Evolutionary conservation across 2,113 vertebrate species (phyloP).

Genomic region (Gadus chalcogrammus): DNA sequence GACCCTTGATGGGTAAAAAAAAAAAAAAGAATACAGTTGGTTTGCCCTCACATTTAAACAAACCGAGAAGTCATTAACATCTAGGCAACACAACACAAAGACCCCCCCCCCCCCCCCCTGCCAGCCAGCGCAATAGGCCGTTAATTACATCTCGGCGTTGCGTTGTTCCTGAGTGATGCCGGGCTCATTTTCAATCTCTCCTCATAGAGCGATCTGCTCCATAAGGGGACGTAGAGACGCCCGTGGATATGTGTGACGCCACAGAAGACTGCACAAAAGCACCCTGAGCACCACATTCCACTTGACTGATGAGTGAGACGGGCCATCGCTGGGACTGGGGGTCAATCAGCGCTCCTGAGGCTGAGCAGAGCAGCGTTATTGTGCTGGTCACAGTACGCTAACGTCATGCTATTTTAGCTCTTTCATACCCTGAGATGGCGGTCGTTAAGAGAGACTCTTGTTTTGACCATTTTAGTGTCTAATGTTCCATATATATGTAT

Average conservation of each 20-base stretch:
- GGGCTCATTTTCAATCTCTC: slow-evolving; percentile 53
- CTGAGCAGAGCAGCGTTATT: no score
- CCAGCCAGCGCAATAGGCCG: slow-evolving; percentile 29
- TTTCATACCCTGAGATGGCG: no score
- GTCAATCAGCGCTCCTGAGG: slow-evolving; percentile 26
- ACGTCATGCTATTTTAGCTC: no score
- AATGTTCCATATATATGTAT: no score
- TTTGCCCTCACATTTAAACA: no score
- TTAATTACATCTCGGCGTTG: slow-evolving; percentile 52
- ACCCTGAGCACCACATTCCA: slow-evolving; percentile 39
- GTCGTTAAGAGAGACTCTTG: no score
- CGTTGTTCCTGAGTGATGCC: slow-evolving; percentile 49
- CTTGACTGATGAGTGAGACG: slow-evolving; percentile 48
- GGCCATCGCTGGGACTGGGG: slow-evolving; percentile 24
- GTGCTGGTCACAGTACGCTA: no score
- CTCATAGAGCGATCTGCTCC: slow-evolving; percentile 60
- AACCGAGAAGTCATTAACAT: no score
- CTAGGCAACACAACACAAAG: slow-evolving; percentile 38
- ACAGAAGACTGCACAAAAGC: slow-evolving; percentile 50
- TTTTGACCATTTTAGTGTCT: no score
- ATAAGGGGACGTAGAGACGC: slow-evolving; percentile 46
- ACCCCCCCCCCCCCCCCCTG: slow-evolving; percentile 4
- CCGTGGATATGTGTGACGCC: slow-evolving; percentile 49
- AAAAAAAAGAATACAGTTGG: no score
- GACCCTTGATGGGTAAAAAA: no score